Evolutionary conservation across 2,797 vertebrate species (phyloP).

Genomic region (Sebastes umbrosus): DNA sequence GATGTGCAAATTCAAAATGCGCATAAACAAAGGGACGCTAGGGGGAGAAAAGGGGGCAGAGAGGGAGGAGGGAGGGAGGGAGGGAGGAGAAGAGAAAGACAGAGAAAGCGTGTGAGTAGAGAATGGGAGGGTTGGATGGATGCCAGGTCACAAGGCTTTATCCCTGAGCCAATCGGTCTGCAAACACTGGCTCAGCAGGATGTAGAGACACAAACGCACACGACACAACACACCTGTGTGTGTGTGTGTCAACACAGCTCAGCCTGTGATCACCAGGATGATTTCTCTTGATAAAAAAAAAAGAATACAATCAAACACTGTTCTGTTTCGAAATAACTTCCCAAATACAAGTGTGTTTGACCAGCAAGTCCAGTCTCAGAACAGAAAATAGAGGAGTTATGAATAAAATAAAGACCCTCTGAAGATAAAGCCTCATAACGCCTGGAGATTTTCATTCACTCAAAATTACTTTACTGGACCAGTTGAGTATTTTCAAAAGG

Average conservation of each 20-base stretch:
- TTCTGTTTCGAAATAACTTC: conserved; percentile 1
- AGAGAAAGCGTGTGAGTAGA: conserved; percentile 14
- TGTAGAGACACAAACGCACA: conserved; percentile 46
- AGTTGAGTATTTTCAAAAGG: no score
- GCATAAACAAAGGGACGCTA: conserved; percentile 39
- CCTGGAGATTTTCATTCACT: neutral
- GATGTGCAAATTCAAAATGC: conserved; percentile 25
- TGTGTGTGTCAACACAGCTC: conserved; percentile 20
- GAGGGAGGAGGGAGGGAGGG: neutral
- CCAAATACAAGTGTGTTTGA: neutral
- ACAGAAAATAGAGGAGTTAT: neutral
- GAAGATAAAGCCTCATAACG: neutral
- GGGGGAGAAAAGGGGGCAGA: neutral
- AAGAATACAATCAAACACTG: conserved; percentile 7
- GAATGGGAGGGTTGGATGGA: conserved; percentile 57
- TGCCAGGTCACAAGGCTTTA: conserved; percentile 73
- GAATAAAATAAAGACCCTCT: neutral
- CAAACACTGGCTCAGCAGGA: conserved; percentile 73
- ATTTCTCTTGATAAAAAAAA: conserved; percentile 15
- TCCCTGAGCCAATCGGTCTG: conserved; percentile 65
- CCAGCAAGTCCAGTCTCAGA: neutral
- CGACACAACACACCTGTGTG: conserved; percentile 37
- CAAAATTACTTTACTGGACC: neutral
- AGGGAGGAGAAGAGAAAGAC: neutral
- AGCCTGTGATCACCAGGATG: conserved; percentile 7